Evolutionary conservation across 1,140 invertebrate species (phyloP).

Genomic region (Hylaeus anthracinus): DNA sequence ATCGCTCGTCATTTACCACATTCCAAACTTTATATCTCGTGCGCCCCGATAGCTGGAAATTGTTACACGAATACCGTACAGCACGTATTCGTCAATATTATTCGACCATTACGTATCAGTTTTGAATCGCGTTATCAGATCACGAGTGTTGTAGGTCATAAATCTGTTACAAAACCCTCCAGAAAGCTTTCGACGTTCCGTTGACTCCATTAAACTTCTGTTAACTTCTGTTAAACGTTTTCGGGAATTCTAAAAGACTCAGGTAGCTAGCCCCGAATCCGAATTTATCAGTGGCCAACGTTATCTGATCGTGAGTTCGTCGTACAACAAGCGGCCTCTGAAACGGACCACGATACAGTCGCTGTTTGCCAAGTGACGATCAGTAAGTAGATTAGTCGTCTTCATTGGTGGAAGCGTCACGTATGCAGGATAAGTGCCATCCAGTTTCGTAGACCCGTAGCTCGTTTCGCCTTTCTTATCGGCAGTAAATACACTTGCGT

Average conservation of each 20-base stretch:
- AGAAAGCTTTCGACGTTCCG: too few species aligned
- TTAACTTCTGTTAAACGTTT: not conserved
- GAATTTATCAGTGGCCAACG: slow-evolving; percentile 14
- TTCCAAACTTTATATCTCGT: too few species aligned
- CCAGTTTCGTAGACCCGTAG: slow-evolving; percentile 26
- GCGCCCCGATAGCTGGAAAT: too few species aligned
- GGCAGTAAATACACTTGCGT: slow-evolving; percentile 5
- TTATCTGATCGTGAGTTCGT: not conserved
- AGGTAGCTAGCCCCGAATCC: not conserved
- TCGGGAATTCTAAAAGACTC: not conserved
- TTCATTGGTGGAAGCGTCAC: slow-evolving; percentile 57
- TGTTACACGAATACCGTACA: too few species aligned
- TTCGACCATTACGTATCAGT: too few species aligned
- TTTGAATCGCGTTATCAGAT: not conserved
- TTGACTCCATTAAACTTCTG: not conserved
- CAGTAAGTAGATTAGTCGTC: slow-evolving; percentile 66
- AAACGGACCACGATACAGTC: slow-evolving; percentile 25
- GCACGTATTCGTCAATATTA: too few species aligned
- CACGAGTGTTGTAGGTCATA: too few species aligned
- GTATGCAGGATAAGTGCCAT: slow-evolving; percentile 35
- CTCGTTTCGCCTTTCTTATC: slow-evolving; percentile 5
- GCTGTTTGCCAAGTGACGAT: slow-evolving; percentile 55
- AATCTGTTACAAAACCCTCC: too few species aligned
- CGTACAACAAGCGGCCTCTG: slow-evolving; percentile 3
- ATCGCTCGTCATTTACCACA: too few species aligned